Evolutionary conservation across 2,797 vertebrate genomes (phyloP).

Genomic region (Hemitrygon akajei): DNA sequence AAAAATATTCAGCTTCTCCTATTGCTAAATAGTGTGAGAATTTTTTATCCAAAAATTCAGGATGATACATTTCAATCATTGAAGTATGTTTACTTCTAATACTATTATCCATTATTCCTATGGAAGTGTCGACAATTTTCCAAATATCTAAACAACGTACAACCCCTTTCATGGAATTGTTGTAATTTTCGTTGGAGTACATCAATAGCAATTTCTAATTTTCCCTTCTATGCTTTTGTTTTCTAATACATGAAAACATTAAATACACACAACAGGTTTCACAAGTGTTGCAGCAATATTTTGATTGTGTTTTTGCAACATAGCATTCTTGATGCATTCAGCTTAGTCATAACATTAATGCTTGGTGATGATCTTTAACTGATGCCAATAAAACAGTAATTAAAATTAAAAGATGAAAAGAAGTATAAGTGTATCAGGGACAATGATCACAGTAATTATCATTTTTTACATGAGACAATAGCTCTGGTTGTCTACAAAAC

Average conservation of each 20-base stretch:
- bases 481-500: too few relatives aligned
- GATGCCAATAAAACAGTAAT: background rate
- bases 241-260: background rate
- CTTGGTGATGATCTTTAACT: background rate
- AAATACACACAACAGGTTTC: slow-evolving; percentile 20
- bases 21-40: slow-evolving; percentile 21
- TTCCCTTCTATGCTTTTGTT: background rate
- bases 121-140: background rate
- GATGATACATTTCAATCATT: background rate
- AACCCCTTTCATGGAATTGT: background rate
- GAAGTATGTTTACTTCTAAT: background rate
- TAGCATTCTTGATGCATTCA: too few relatives aligned
- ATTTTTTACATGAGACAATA: background rate
- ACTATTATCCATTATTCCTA: background rate
- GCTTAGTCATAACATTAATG: background rate
- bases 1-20: slow-evolving; percentile 22
- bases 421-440: slow-evolving; percentile 8
- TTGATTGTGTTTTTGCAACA: slow-evolving; percentile 1
- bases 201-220: background rate
- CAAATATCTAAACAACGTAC: background rate
- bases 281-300: background rate
- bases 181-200: background rate
- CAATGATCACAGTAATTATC: background rate
- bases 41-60: background rate
- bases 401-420: slow-evolving; percentile 3